These are phyloP conservation scores for Hedychridium roseum DNA, from an alignment of 2,888 invertebrate genomes.

Conservation along the genomic window DNA sequence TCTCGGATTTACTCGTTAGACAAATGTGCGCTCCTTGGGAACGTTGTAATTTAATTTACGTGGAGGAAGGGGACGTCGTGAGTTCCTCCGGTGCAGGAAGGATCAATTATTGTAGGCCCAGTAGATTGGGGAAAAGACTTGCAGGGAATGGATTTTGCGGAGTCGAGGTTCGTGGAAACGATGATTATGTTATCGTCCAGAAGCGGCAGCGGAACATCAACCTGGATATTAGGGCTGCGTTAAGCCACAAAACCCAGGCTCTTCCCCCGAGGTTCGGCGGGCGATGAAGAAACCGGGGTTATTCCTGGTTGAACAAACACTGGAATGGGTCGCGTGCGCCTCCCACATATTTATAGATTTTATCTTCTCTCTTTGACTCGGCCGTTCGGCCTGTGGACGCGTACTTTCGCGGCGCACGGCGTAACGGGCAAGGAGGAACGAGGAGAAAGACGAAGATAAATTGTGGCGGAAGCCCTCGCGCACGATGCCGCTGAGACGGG, in stretches of 20 bases:
- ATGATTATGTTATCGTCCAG: too few relatives aligned
- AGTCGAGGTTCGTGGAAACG: too few relatives aligned
- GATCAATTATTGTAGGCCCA: too few relatives aligned
- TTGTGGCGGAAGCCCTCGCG: too few relatives aligned
- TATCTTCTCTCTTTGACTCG: conserved; percentile 59
- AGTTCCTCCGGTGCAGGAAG: too few relatives aligned
- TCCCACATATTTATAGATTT: conserved; percentile 64
- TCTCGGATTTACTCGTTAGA: too few relatives aligned
- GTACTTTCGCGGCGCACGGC: conserved; percentile 16
- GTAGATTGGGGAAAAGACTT: too few relatives aligned
- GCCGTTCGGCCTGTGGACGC: conserved; percentile 31
- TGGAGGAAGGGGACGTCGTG: too few relatives aligned
- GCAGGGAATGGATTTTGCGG: too few relatives aligned
- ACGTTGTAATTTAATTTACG: too few relatives aligned
- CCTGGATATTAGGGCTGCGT: conserved; percentile 45
- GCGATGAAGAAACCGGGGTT: conserved; percentile 61
- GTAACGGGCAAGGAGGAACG: conserved; percentile 2
- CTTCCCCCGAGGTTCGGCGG: conserved; percentile 45
- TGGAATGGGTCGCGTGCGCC: conserved; percentile 63
- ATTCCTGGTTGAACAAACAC: conserved; percentile 65
- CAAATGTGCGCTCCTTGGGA: too few relatives aligned
- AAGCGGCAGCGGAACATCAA: conserved; percentile 35
- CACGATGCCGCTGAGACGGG: too few relatives aligned
- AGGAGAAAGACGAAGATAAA: conserved; percentile 2
- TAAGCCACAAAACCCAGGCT: conserved; percentile 58